Evolutionary conservation across 2,797 vertebrate genomes (phyloP).

Genomic region (Xerus rutilus): DNA sequence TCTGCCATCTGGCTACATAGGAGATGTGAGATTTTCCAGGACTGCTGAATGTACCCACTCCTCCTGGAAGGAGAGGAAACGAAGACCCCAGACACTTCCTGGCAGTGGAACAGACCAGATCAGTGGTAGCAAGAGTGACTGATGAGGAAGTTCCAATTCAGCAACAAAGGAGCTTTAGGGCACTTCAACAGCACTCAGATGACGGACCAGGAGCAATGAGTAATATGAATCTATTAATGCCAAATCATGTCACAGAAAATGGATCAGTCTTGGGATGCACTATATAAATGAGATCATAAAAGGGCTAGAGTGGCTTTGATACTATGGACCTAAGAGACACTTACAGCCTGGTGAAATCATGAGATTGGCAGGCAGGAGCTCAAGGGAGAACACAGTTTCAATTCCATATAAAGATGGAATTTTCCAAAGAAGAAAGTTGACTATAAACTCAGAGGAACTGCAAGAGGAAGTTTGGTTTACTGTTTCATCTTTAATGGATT

Average conservation of each 20-base stretch:
- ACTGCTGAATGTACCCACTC: background rate
- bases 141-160: conserved; percentile 26
- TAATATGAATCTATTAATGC: conserved; percentile 27
- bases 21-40: background rate
- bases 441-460: background rate
- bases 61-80: background rate
- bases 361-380: background rate
- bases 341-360: background rate
- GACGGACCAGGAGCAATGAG: background rate
- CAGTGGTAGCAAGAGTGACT: background rate
- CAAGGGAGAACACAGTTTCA: background rate
- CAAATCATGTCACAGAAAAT: conserved; percentile 47
- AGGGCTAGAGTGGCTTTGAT: conserved; percentile 50
- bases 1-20: background rate
- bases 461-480: background rate
- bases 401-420: background rate
- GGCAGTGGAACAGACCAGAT: background rate
- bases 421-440: background rate
- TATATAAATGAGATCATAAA: conserved; percentile 62
- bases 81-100: background rate
- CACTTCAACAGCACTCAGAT: background rate
- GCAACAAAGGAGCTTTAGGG: conserved; percentile 9
- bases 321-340: background rate
- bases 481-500: background rate
- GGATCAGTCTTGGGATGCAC: conserved; percentile 6